Base-by-base conservation (phyloP, 2,888 invertebrate genomes). In the Phlogophora meticulosa region DNA sequence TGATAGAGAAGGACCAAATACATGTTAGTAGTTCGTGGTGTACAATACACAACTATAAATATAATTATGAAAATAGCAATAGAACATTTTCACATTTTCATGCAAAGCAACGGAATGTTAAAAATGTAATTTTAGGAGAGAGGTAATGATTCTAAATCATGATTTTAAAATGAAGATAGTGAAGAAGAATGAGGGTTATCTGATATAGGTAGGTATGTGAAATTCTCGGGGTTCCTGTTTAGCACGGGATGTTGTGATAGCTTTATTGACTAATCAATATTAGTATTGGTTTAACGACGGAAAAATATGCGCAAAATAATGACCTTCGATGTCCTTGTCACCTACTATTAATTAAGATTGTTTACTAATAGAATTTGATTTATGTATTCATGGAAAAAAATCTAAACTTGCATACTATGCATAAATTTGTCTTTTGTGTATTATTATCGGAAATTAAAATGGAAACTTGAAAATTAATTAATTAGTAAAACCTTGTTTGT, bases 311-410 rank as follows among this genome's bases (percentile, higher is more conserved):
- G 42, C 51, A 68, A 74, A 43, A 56, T 57, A 36, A 60, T 15
- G 36, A 67, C 38, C 56, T 49, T 34, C 22, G 48, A 45, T 9
- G 24, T 38, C 78, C 78, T 78, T 77, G 78, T 68, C 62, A 48
- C 51, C 42, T 55, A 15, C 46, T 46, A 66, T 72, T 72, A 72
- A 76, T 74, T 46, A 78, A 52, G 22, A 58, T 46, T 72, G 58
- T 78, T 72, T 61, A 58, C 67, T 51, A 66, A 66, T 58, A 38
- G 10, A 61, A 55, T 55, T 51, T 58, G 55, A 72, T 78, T 75
- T 73, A 78, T 61, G 34, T 46, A 38, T 42, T 45, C 43, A 66
- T 72, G 66, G 66, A 75, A 75, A 57, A 57, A 77, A 76, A 63
- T 52, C 45, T 70, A 76, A 60, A 60, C 28, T 57, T 45, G 57